Evolutionary conservation across 1,140 invertebrate species (phyloP).

Genomic region (Bombus ignitus): DNA sequence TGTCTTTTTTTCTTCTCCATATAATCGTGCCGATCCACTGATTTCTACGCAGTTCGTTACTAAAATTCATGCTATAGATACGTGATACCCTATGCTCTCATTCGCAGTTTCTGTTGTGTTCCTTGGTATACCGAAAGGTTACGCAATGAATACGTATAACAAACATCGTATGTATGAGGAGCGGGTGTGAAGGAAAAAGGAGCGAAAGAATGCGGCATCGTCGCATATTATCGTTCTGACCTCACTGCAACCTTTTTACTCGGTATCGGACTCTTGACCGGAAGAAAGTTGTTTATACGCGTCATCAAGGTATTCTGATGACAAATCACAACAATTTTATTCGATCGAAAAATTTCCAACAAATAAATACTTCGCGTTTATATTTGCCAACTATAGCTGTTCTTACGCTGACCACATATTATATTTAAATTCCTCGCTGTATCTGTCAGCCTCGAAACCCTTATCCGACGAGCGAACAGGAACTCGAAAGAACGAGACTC

Average conservation of each 20-base stretch:
- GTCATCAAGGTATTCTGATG: slow-evolving; percentile 28
- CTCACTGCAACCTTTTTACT: slow-evolving; percentile 30
- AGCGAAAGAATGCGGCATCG: slow-evolving; percentile 43
- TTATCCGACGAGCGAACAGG: slow-evolving; percentile 48
- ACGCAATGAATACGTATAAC: not conserved
- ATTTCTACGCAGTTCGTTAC: slow-evolving; percentile 43
- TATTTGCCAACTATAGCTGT: not conserved
- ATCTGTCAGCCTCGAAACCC: not conserved
- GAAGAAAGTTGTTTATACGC: slow-evolving; percentile 29
- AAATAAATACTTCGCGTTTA: not conserved
- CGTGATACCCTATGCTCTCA: slow-evolving; percentile 44
- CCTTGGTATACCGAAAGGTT: not conserved
- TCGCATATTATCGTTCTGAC: slow-evolving; percentile 49
- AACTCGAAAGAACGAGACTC: slow-evolving; percentile 36
- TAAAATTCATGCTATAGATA: slow-evolving; percentile 56
- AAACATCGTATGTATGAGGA: not conserved
- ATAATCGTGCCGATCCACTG: slow-evolving; percentile 36
- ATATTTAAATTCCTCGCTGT: not conserved
- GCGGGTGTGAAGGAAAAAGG: slow-evolving; percentile 24
- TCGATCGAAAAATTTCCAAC: not conserved
- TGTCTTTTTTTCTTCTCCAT: slow-evolving; percentile 33
- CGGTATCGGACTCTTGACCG: slow-evolving; percentile 19
- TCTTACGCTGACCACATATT: not conserved
- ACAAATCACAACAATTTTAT: not conserved
- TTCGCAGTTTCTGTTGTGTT: not conserved